Conservation (phyloP, 2,113 vertebrate genomes). For the Phocoena sinus region DNA sequence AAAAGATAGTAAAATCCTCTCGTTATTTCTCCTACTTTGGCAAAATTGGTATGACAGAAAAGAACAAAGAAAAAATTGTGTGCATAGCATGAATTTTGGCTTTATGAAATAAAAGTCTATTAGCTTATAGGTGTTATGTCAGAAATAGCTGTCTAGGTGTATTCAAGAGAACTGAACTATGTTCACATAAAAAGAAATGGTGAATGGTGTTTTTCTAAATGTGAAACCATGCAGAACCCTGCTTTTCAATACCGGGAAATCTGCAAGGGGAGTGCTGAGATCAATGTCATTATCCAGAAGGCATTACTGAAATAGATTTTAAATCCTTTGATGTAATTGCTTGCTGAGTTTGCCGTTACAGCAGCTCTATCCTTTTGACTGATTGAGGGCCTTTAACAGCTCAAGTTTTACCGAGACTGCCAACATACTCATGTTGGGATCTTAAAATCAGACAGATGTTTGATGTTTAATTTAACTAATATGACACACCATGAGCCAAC, state of each 20-base stretch:
- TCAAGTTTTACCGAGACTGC: slow-evolving; percentile 59
- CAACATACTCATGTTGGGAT: slow-evolving; percentile 46
- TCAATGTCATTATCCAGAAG: slow-evolving; percentile 76
- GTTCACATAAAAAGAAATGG: slow-evolving; percentile 5
- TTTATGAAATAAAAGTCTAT: slow-evolving; percentile 32
- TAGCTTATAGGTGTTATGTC: neutral
- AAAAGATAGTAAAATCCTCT: neutral
- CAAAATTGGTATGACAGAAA: neutral
- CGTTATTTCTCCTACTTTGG: neutral
- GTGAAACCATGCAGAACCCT: neutral
- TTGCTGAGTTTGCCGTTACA: slow-evolving; percentile 69
- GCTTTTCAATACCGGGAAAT: slow-evolving; percentile 33
- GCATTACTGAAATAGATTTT: slow-evolving; percentile 73
- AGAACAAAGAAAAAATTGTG: neutral
- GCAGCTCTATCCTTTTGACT: slow-evolving; percentile 50
- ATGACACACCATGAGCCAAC: slow-evolving; percentile 61
- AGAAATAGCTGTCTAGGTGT: slow-evolving; percentile 8
- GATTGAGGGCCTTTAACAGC: slow-evolving; percentile 60
- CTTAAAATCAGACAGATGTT: slow-evolving; percentile 54
- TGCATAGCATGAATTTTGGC: neutral
- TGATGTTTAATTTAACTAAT: slow-evolving; percentile 68
- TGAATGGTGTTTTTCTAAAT: slow-evolving; percentile 35
- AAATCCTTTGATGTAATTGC: slow-evolving; percentile 76
- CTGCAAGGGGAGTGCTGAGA: slow-evolving; percentile 58
- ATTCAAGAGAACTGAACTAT: slow-evolving; percentile 51